A percentile compares a stretch with the other conserved stretches of the same genome.
Conservation (phyloP, 2,113 vertebrate species). For the Urocitellus parryii region DNA sequence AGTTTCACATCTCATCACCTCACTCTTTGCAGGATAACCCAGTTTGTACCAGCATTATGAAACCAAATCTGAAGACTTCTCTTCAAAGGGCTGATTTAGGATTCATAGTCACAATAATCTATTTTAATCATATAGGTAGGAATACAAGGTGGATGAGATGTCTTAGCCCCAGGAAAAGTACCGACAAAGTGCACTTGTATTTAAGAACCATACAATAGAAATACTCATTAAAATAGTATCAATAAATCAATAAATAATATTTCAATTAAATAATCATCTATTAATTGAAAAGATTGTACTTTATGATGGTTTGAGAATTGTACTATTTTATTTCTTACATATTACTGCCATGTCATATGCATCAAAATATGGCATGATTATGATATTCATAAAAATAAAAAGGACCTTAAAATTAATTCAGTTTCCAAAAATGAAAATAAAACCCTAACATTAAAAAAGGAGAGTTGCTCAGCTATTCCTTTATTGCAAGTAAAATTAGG, state of each 20-base stretch:
- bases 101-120: background rate
- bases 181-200: background rate
- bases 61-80: background rate
- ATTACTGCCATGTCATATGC: background rate
- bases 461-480: background rate
- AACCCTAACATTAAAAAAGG: background rate
- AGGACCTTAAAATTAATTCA: background rate
- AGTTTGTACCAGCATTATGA: background rate
- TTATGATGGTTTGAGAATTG: background rate
- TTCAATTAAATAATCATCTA: background rate
- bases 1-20: background rate
- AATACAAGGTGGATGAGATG: accelerated
- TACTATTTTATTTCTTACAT: background rate
- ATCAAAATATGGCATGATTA: background rate
- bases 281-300: background rate
- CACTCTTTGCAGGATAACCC: background rate
- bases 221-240: background rate
- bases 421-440: background rate
- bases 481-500: background rate
- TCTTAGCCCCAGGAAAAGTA: background rate
- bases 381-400: background rate
- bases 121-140: background rate
- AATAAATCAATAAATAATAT: background rate
- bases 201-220: background rate
- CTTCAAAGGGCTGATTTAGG: background rate